phyloP scores from a whole-genome alignment of 2,888 invertebrate species.

The Melieria picta region DNA sequence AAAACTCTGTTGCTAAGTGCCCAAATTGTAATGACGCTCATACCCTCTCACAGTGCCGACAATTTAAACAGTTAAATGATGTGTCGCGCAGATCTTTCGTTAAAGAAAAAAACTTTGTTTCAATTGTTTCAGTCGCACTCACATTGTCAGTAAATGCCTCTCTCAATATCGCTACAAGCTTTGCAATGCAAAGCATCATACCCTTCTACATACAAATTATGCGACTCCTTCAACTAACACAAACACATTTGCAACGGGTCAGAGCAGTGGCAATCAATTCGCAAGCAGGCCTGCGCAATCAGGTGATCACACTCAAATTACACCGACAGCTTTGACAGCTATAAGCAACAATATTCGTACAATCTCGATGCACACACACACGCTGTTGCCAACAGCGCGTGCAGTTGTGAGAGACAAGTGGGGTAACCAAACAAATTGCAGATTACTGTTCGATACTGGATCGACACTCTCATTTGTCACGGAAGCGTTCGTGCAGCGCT shows the following conservation, averaged over 20 bases:
- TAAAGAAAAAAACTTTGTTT: conserved; percentile 6
- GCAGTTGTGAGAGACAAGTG: not conserved
- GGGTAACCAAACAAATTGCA: conserved; percentile 5
- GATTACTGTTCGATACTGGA: conserved; percentile 26
- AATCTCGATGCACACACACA: not conserved
- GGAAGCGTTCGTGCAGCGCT: conserved; percentile 27
- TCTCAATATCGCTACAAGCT: too few relatives aligned
- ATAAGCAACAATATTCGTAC: not conserved
- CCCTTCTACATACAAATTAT: not conserved
- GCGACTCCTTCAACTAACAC: not conserved
- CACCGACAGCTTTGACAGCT: too few relatives aligned
- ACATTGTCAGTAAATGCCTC: not conserved
- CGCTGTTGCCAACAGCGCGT: conserved; percentile 5
- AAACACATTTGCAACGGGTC: not conserved
- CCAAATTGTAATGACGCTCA: not conserved
- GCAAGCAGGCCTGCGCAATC: not conserved
- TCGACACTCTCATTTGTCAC: conserved; percentile 32
- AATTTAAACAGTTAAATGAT: not conserved
- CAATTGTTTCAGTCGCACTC: not conserved
- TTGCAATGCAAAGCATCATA: too few relatives aligned
- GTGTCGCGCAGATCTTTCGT: not conserved
- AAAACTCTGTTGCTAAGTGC: not conserved
- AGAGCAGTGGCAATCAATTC: not conserved
- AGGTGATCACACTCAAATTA: not conserved
- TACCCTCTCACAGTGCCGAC: not conserved